Evolutionary conservation across 2,797 vertebrate species (phyloP).

Genomic region (Martes flavigula): DNA sequence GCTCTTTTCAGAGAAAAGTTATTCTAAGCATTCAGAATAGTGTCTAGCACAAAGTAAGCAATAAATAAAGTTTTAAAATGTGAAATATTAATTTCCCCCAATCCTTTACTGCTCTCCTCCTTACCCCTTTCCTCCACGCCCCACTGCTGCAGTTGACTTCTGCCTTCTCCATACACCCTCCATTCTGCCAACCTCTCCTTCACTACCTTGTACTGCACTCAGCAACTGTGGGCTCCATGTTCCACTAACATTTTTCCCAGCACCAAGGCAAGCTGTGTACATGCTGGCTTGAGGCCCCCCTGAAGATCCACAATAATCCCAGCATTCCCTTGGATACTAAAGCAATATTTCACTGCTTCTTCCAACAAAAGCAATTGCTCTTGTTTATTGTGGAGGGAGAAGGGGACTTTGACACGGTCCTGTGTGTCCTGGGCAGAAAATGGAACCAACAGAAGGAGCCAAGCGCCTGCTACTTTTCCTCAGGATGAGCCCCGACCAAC

Average conservation of each 20-base stretch:
- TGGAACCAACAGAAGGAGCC: conserved; percentile 27
- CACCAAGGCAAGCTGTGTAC: background rate
- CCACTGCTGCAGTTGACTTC: background rate
- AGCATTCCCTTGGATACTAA: background rate
- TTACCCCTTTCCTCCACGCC: fast-evolving
- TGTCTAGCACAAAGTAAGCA: background rate
- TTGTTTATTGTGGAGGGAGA: background rate
- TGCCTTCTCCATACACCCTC: background rate
- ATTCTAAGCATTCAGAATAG: background rate
- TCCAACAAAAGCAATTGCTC: background rate
- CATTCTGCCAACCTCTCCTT: background rate
- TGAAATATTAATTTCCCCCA: background rate
- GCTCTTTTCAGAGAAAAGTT: background rate
- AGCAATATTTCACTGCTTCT: background rate
- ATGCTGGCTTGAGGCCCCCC: background rate
- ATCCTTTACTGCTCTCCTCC: background rate
- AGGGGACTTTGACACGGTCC: background rate
- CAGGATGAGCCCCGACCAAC: background rate
- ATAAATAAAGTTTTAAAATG: background rate
- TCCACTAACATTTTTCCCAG: background rate
- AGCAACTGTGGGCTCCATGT: background rate
- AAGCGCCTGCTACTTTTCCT: background rate
- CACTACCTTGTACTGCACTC: background rate
- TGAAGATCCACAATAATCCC: background rate
- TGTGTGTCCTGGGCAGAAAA: conserved; percentile 37